These are phyloP conservation scores for Gymnogyps californianus DNA, from an alignment of 2,113 vertebrate species.

Conservation along the genomic window DNA sequence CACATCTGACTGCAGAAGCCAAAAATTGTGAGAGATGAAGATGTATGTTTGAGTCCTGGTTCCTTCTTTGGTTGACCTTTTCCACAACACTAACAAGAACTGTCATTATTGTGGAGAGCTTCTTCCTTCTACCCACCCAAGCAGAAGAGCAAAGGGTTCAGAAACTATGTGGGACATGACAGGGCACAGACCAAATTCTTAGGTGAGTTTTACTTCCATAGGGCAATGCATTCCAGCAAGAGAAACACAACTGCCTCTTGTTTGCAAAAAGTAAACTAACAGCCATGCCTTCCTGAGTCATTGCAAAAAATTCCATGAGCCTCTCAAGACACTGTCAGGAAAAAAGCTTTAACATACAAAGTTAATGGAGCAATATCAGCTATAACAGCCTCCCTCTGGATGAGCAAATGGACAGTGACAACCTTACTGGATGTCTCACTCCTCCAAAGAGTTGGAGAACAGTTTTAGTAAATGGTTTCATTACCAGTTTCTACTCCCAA, in stretches of 20 bases:
- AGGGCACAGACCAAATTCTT: not conserved
- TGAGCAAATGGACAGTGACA: not conserved
- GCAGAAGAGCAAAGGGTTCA: not conserved
- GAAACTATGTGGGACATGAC: not conserved
- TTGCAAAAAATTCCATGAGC: not conserved
- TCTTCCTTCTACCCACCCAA: not conserved
- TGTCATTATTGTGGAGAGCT: not conserved
- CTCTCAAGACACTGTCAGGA: not conserved
- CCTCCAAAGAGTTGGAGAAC: not conserved
- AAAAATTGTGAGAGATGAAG: not conserved
- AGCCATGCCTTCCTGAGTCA: not conserved
- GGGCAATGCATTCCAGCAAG: not conserved
- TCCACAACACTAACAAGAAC: not conserved
- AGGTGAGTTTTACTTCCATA: not conserved
- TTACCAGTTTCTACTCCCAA: not conserved
- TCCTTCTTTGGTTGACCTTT: not conserved
- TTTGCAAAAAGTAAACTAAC: not conserved
- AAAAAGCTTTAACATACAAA: not conserved
- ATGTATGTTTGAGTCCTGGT: not conserved
- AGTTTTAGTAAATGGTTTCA: not conserved
- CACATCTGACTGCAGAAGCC: not conserved
- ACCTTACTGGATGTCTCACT: not conserved
- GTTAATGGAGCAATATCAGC: not conserved
- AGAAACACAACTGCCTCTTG: not conserved
- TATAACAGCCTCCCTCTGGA: not conserved